phyloP scores from a whole-genome alignment of 2,888 invertebrate species.

The Stenchaetothrips biformis region DNA sequence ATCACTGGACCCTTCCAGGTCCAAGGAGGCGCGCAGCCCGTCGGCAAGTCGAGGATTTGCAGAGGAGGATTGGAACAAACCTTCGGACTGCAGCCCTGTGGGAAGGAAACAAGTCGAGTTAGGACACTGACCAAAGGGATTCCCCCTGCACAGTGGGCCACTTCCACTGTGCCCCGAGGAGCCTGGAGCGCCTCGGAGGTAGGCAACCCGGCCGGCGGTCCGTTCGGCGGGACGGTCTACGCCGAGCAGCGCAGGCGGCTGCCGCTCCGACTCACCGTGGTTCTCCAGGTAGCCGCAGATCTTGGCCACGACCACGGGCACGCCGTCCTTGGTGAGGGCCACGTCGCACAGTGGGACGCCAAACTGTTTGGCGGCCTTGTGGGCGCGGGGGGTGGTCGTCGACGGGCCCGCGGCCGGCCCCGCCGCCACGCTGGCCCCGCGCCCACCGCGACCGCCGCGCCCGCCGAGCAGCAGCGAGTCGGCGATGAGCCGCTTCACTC shows the following conservation, averaged over 20 bases:
- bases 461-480: constrained; percentile 38
- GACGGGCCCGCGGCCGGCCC: constrained; percentile 47
- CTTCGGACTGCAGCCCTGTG: constrained; percentile 48
- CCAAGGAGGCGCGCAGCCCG: constrained; percentile 47
- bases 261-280: constrained; percentile 39
- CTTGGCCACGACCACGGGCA: constrained; percentile 42
- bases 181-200: too few relatives aligned
- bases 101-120: constrained; percentile 19
- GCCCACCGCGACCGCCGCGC: constrained; percentile 48
- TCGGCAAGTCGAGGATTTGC: constrained; percentile 49
- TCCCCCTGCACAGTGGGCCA: too few relatives aligned
- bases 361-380: constrained; percentile 35
- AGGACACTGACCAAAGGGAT: not conserved
- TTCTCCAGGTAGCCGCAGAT: constrained; percentile 43
- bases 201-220: too few relatives aligned
- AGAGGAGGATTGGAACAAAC: constrained; percentile 50
- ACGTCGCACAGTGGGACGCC: constrained; percentile 41
- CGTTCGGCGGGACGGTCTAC: too few relatives aligned
- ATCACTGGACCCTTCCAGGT: constrained; percentile 44
- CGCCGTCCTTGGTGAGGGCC: constrained; percentile 40
- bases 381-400: not conserved
- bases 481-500: constrained; percentile 37
- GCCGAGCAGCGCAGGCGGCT: too few relatives aligned
- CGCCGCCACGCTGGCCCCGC: constrained; percentile 53
- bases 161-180: too few relatives aligned